A percentile compares a stretch with the other conserved stretches of the same genome.
Evolutionary conservation across 2,113 vertebrate genomes (phyloP).

Genomic region (Zosterops hypoxanthus): DNA sequence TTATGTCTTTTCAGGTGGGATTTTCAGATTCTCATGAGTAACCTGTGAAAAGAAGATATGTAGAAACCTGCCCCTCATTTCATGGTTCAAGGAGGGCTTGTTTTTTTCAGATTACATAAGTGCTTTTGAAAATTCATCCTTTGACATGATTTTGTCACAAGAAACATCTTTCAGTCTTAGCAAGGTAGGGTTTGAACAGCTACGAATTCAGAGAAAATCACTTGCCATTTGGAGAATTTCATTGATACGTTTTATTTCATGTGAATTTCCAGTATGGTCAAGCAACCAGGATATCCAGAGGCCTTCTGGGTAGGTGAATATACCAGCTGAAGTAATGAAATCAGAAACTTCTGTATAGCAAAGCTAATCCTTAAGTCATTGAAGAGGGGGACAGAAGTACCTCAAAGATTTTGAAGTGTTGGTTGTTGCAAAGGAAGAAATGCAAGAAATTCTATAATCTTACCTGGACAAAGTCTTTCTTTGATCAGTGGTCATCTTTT

Average conservation of each 20-base stretch:
- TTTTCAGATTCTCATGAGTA: slow-evolving; percentile 48
- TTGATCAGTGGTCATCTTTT: not conserved
- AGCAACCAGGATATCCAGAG: not conserved
- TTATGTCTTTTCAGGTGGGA: slow-evolving; percentile 39
- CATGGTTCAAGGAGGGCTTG: slow-evolving; percentile 34
- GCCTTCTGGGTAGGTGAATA: not conserved
- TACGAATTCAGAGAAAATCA: not conserved
- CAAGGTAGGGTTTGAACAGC: not conserved
- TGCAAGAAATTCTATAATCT: not conserved
- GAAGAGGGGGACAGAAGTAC: not conserved
- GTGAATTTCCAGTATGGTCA: not conserved
- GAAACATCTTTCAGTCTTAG: slow-evolving; percentile 18
- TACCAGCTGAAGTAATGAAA: not conserved
- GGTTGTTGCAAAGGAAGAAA: not conserved
- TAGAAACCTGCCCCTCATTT: slow-evolving; percentile 28
- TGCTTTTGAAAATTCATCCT: slow-evolving; percentile 55
- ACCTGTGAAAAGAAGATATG: not conserved
- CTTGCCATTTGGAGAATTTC: slow-evolving; percentile 20
- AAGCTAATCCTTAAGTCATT: not conserved
- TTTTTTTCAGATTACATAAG: slow-evolving; percentile 24
- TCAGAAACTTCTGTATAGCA: not conserved
- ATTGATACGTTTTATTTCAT: not conserved
- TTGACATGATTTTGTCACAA: slow-evolving; percentile 26
- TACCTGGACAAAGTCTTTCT: not conserved
- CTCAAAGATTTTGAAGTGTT: not conserved